These are phyloP conservation scores for Bradypus variegatus DNA, from an alignment of 2,797 vertebrate species.

Conservation along the genomic window DNA sequence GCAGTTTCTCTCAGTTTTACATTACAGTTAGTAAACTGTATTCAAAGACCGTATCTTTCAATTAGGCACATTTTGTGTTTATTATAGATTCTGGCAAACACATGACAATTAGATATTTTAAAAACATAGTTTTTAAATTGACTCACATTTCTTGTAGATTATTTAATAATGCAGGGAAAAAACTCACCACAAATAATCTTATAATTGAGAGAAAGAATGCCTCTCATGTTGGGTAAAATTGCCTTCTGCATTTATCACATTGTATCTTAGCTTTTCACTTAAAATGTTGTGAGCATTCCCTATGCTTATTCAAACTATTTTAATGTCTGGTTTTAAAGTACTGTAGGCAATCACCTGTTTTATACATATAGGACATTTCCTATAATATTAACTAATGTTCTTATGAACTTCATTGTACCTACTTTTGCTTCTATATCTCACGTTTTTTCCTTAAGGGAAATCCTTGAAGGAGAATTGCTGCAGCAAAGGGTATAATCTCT, in stretches of 20 bases:
- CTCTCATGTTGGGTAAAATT: not conserved
- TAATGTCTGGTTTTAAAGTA: conserved; percentile 6
- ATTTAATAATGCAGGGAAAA: not conserved
- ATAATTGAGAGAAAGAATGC: not conserved
- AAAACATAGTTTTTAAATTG: conserved; percentile 1
- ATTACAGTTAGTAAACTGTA: not conserved
- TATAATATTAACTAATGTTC: conserved; percentile 8
- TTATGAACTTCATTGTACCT: not conserved
- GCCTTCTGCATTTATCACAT: not conserved
- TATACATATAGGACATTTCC: not conserved
- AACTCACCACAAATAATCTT: not conserved
- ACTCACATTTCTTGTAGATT: not conserved
- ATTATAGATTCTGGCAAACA: not conserved
- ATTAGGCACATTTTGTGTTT: conserved; percentile 10
- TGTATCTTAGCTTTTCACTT: not conserved
- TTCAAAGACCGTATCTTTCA: conserved; percentile 16
- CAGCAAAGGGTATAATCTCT: not conserved
- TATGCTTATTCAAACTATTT: not conserved
- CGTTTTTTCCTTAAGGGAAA: not conserved
- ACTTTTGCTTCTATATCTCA: not conserved
- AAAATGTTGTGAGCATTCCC: not conserved
- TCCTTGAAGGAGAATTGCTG: conserved; percentile 2
- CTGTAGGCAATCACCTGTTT: conserved; percentile 6
- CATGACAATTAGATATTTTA: not conserved
- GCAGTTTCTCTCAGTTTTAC: not conserved